A percentile compares a stretch with the other conserved stretches of the same genome.
Evolutionary conservation across 2,888 invertebrate genomes (phyloP).

Genomic region (Sturmia bella): DNA sequence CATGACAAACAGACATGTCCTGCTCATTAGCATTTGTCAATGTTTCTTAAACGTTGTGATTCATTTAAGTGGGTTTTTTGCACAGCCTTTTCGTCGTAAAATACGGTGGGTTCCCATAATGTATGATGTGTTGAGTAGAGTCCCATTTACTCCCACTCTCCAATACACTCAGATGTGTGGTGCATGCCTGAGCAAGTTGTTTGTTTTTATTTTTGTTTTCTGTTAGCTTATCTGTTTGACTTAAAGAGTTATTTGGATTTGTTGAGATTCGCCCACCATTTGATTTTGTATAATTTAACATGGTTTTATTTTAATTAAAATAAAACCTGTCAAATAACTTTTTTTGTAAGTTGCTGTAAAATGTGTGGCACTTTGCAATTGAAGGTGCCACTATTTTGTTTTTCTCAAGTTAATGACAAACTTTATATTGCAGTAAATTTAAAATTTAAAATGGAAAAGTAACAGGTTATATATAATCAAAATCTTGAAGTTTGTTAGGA

Average conservation of each 20-base stretch:
- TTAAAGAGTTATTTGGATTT: slow-evolving; percentile 25
- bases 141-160: slow-evolving; percentile 63
- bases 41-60: slow-evolving; percentile 39
- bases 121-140: slow-evolving; percentile 44
- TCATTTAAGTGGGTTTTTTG: slow-evolving; percentile 24
- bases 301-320: slow-evolving; percentile 64
- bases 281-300: slow-evolving; percentile 56
- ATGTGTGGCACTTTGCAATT: not conserved
- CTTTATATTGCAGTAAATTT: not conserved
- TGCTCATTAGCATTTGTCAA: slow-evolving; percentile 69
- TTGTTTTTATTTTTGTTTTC: too few relatives aligned
- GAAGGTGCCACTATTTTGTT: not conserved
- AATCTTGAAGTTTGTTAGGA: too few relatives aligned
- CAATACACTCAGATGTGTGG: not conserved
- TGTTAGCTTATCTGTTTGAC: slow-evolving; percentile 4
- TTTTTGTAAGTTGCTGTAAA: slow-evolving; percentile 40
- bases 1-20: slow-evolving; percentile 60
- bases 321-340: slow-evolving; percentile 62
- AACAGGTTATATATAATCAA: too few relatives aligned
- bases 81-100: not conserved
- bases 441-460: too few relatives aligned
- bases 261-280: slow-evolving; percentile 61
- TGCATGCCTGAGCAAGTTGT: slow-evolving; percentile 2
- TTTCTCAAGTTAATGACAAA: not conserved
- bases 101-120: slow-evolving; percentile 51